Base-by-base conservation (phyloP, 2,113 vertebrate species). In the Leptobrachium ailaonicum region DNA sequence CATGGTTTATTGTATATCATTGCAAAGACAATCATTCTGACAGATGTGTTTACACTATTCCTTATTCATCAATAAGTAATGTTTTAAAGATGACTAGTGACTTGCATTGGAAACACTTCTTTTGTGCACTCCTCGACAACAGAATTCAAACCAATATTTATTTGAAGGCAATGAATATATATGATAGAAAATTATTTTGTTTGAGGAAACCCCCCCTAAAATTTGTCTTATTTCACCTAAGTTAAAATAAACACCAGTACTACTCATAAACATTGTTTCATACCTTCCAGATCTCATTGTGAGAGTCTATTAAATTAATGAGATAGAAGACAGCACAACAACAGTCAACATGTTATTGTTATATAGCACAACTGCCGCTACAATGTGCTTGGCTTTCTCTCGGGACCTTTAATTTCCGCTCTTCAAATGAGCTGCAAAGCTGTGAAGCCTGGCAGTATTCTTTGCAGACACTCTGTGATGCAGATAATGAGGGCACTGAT, bases 401-500 rank as follows among this genome's bases (percentile, higher is more conserved):
- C 85, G 92, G 89, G 93, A 95, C 92, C 89, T 95, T 95, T 96
- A 94, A 96, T 96, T 97, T 97, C 95, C 94, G 91, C 91, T 95
- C 91, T 94, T 92, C 91, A 96, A 95, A 96, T 93, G 93, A 96
- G 95, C 92, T 93, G 91, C 89, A 90, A 92, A 90, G 91, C 90
- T 90, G 93, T 87, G 91, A 94, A 94, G 90, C 91, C 92, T 92
- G 91, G 92, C 90, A 92, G 90, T 87, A 90, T 88, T 90, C 90
- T 89, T 93, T 89, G 90, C 86, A 91, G 85, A 92, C 91, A 90
- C 93, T 94, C 92, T 91, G 91, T 90, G 94, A 96, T 93, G 92
- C 92, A 94, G 94, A 97, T 97, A 97, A 97, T 96, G 94, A 95
- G 93, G 89, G 93, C 94, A 93, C 95, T 96, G 96, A 97, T 98